Evolutionary conservation across 2,888 invertebrate species (phyloP).

Genomic region (Drosophila conformis): DNA sequence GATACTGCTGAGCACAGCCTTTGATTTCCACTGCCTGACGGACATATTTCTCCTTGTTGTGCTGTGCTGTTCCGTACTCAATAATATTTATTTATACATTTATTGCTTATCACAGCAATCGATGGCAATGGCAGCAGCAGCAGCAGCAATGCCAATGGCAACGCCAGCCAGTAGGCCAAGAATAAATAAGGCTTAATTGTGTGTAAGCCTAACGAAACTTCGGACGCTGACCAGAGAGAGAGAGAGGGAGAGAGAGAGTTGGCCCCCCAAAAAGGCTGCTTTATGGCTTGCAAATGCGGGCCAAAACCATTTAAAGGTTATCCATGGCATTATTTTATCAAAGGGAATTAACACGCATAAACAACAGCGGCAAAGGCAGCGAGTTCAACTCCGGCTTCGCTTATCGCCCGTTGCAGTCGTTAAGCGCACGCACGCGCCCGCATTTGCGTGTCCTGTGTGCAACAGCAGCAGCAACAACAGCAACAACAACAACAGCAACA

Average conservation of each 20-base stretch:
- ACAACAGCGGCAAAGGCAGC: constrained; percentile 52
- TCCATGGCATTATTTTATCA: constrained; percentile 80
- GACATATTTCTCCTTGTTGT: constrained; percentile 44
- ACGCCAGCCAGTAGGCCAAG: constrained; percentile 54
- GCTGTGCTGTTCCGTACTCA: constrained; percentile 43
- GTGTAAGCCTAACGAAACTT: constrained; percentile 54
- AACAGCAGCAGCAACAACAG: constrained; percentile 24
- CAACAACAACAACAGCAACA: background rate
- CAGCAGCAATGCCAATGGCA: constrained; percentile 5
- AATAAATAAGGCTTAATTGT: constrained; percentile 80
- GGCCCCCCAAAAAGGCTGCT: constrained; percentile 42
- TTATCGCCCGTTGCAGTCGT: constrained; percentile 74
- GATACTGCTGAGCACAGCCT: constrained; percentile 62
- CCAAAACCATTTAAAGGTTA: constrained; percentile 79
- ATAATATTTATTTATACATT: constrained; percentile 80
- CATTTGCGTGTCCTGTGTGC: constrained; percentile 70
- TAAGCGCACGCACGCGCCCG: constrained; percentile 76
- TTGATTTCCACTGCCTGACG: constrained; percentile 59
- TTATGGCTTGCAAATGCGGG: constrained; percentile 72
- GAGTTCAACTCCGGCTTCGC: constrained; percentile 35
- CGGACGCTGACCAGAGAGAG: constrained; percentile 1
- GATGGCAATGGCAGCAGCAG: constrained; percentile 45
- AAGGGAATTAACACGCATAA: constrained; percentile 81
- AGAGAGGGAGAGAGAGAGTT: background rate
- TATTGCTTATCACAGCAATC: constrained; percentile 81